Conservation (phyloP, 2,888 invertebrate species). For the Pilophorus perplexus region DNA sequence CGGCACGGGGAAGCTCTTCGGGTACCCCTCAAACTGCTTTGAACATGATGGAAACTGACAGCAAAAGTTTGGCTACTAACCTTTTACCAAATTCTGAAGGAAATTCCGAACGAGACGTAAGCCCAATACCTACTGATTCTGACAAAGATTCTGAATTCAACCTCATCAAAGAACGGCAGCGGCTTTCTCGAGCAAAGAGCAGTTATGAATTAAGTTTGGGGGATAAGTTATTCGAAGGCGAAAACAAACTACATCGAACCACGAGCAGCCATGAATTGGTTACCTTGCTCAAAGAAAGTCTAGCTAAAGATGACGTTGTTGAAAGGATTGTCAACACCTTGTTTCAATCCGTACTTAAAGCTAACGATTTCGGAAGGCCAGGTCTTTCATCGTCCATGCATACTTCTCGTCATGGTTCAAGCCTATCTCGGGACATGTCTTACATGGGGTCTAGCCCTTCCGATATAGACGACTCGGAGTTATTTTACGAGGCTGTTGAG, state of each 20-base stretch:
- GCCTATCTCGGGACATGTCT: conserved; percentile 1
- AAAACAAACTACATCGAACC: conserved; percentile 8
- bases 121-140: conserved; percentile 40
- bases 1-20: conserved; percentile 3
- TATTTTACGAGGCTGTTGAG: conserved; percentile 7
- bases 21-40: conserved; percentile 25
- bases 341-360: conserved; percentile 46
- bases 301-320: conserved; percentile 48
- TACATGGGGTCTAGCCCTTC: conserved; percentile 25
- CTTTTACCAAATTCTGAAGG: conserved; percentile 28
- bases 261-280: conserved; percentile 46
- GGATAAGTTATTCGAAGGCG: neutral
- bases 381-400: neutral
- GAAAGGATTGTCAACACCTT: conserved; percentile 47
- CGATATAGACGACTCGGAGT: conserved; percentile 20
- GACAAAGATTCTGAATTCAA: conserved; percentile 9
- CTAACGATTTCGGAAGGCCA: conserved; percentile 17
- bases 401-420: neutral
- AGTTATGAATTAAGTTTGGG: conserved; percentile 14
- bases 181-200: conserved; percentile 13
- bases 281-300: conserved; percentile 47
- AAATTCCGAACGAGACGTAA: conserved; percentile 41
- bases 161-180: neutral
- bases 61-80: conserved; percentile 7
- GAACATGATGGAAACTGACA: conserved; percentile 14